Evolutionary conservation across 30 jellyfish, hydroid and myxozoan genomes (phyloP).

Genomic region (Aurelia sp.): DNA sequence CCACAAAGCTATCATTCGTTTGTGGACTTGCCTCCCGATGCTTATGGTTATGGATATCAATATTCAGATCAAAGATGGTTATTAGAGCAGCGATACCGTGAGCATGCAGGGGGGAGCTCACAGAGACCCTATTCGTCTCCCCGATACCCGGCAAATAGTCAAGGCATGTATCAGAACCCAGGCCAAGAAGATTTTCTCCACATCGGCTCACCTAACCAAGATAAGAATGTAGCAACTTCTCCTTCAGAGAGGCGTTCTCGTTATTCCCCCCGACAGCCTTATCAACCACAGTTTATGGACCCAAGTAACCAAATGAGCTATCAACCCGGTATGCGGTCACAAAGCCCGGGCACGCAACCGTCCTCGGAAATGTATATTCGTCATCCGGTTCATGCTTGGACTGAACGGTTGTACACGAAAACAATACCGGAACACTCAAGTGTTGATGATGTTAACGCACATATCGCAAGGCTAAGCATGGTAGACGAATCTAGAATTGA

Average conservation of each 20-base stretch:
- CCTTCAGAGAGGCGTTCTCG: background rate
- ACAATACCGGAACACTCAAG: conserved; percentile 35
- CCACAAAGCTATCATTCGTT: too few relatives aligned
- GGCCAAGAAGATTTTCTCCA: background rate
- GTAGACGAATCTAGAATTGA: background rate
- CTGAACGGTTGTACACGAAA: conserved; percentile 5
- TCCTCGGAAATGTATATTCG: too few relatives aligned
- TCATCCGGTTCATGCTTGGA: conserved; percentile 9
- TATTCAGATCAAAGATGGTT: too few relatives aligned
- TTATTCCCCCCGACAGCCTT: background rate
- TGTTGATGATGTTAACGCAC: conserved; percentile 2
- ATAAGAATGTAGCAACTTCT: background rate
- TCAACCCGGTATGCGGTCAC: conserved; percentile 10
- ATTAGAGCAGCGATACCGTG: too few relatives aligned
- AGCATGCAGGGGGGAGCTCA: too few relatives aligned
- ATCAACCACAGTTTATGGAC: background rate
- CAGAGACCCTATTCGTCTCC: background rate
- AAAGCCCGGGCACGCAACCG: conserved; percentile 4
- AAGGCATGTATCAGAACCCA: background rate
- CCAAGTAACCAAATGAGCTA: background rate
- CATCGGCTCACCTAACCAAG: background rate
- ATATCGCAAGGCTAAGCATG: background rate
- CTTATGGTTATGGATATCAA: too few relatives aligned
- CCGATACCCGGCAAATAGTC: background rate
- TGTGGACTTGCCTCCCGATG: too few relatives aligned